Conservation (phyloP, 2,797 vertebrate species). For the Eurystomus glaucurus region DNA sequence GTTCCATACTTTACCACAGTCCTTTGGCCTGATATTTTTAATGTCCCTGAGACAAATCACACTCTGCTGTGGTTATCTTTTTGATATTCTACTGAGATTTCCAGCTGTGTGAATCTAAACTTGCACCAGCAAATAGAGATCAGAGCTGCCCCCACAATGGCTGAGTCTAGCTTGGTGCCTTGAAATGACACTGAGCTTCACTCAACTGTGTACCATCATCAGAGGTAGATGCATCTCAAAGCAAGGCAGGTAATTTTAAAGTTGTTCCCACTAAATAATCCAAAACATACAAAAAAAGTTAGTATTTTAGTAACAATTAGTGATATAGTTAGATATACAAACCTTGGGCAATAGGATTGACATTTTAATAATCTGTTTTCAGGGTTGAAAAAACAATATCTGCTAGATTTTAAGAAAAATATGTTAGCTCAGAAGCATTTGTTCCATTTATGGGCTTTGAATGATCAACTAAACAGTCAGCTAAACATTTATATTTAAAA, state of each 20-base stretch:
- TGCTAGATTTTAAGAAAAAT: conserved; percentile 3
- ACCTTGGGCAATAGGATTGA: background rate
- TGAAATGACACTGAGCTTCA: background rate
- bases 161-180: background rate
- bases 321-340: background rate
- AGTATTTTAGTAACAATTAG: background rate
- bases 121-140: background rate
- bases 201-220: fast-evolving
- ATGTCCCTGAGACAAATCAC: background rate
- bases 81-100: background rate
- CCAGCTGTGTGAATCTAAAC: background rate
- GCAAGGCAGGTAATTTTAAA: background rate
- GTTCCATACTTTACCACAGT: background rate
- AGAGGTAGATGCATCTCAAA: background rate
- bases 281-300: background rate
- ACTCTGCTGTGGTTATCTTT: background rate
- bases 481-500: background rate
- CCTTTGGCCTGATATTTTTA: background rate
- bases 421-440: background rate
- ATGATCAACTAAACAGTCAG: background rate
- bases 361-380: conserved; percentile 55
- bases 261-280: background rate
- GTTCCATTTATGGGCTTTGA: background rate
- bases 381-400: conserved; percentile 1
- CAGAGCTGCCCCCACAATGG: background rate